Evolutionary conservation across 2,797 vertebrate species (phyloP).

Genomic region (Brotula barbata): DNA sequence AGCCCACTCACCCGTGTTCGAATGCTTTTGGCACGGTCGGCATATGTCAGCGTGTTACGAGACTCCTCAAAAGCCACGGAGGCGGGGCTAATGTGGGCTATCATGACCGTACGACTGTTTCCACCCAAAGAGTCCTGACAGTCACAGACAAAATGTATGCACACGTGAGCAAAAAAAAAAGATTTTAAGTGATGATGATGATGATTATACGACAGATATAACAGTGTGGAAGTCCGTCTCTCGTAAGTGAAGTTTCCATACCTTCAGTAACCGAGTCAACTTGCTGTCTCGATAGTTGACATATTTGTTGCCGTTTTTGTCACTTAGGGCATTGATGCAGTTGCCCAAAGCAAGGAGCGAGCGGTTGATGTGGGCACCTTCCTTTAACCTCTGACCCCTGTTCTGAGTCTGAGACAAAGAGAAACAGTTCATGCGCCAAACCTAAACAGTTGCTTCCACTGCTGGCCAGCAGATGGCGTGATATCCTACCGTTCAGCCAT

Average conservation of each 20-base stretch:
- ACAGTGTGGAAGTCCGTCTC: not conserved
- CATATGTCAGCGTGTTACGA: constrained; percentile 89
- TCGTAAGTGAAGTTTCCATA: constrained; percentile 43
- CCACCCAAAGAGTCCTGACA: constrained; percentile 89
- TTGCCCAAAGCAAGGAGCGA: constrained; percentile 93
- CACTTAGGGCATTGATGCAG: constrained; percentile 93
- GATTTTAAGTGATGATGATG: too few species aligned
- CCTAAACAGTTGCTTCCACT: constrained; percentile 5
- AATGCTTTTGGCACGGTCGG: constrained; percentile 91
- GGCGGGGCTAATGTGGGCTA: constrained; percentile 93
- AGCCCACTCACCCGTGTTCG: constrained; percentile 82
- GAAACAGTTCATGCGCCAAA: not conserved
- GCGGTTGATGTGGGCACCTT: constrained; percentile 94
- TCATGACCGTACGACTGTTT: constrained; percentile 93
- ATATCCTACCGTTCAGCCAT: not conserved
- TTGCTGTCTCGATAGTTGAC: constrained; percentile 96
- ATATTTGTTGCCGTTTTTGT: constrained; percentile 83
- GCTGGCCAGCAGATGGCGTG: constrained; percentile 66
- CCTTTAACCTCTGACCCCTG: constrained; percentile 90
- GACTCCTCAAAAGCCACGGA: constrained; percentile 91
- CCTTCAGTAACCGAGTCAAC: constrained; percentile 92
- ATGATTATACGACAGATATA: too few species aligned
- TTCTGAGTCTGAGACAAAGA: constrained; percentile 84
- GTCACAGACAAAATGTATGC: constrained; percentile 17
- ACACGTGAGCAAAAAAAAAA: not conserved